A percentile compares a stretch with the other conserved stretches of the same genome.
These are phyloP conservation scores for Poicephalus meyeri DNA, from an alignment of 2,113 vertebrate species.

Conservation along the genomic window DNA sequence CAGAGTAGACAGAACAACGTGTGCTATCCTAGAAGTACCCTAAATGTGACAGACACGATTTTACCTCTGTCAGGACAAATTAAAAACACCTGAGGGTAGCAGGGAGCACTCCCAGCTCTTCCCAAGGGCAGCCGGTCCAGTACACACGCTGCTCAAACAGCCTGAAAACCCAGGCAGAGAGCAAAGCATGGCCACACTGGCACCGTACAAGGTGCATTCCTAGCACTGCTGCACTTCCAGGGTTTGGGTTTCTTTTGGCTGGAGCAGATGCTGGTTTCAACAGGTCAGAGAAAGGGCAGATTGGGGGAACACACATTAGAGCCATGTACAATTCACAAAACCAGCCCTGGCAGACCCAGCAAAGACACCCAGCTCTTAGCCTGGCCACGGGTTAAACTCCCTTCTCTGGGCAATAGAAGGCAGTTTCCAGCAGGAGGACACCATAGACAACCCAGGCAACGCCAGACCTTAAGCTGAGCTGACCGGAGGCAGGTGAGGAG, in stretches of 20 bases:
- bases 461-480: not conserved
- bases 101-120: not conserved
- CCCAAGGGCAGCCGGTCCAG: accelerated
- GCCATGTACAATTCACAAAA: not conserved
- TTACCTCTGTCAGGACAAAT: not conserved
- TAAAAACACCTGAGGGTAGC: not conserved
- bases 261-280: not conserved
- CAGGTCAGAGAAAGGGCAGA: not conserved
- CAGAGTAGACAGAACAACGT: not conserved
- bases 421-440: not conserved
- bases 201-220: accelerated
- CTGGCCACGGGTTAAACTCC: not conserved
- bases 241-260: too few relatives aligned
- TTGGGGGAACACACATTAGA: not conserved
- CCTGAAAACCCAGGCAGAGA: not conserved
- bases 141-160: accelerated
- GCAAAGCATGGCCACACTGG: accelerated
- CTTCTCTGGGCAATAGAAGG: not conserved
- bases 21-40: not conserved
- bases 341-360: not conserved
- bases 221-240: not conserved
- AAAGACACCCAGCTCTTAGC: not conserved
- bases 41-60: not conserved
- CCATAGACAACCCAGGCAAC: not conserved
- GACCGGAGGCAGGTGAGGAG: not conserved